These are phyloP conservation scores for Hyperoplus immaculatus DNA, from an alignment of 2,797 vertebrate species.

Conservation along the genomic window DNA sequence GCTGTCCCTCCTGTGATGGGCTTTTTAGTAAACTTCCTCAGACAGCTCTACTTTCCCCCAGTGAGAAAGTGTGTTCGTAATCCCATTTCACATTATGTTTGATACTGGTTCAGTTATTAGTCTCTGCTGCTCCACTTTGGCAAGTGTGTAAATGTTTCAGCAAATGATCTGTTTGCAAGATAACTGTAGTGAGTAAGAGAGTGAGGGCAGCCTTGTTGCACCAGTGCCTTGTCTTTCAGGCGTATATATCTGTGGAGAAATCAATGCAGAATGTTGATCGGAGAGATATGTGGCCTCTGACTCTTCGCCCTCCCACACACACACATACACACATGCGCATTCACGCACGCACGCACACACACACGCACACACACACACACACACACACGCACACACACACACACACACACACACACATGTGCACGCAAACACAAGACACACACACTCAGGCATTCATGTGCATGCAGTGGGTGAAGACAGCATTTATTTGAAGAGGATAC, in stretches of 20 bases:
- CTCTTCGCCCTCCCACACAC: slow-evolving; percentile 75
- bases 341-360: slow-evolving; percentile 31
- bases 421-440: slow-evolving; percentile 1
- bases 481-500: slow-evolving; percentile 77
- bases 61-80: slow-evolving; percentile 54
- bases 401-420: slow-evolving; percentile 33
- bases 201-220: slow-evolving; percentile 71
- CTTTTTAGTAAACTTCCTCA: slow-evolving; percentile 50
- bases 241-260: slow-evolving; percentile 77
- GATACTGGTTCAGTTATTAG: slow-evolving; percentile 59
- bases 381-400: slow-evolving; percentile 68
- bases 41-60: slow-evolving; percentile 16
- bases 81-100: slow-evolving; percentile 54
- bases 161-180: slow-evolving; percentile 55
- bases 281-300: slow-evolving; percentile 79
- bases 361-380: slow-evolving; percentile 7
- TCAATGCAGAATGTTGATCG: slow-evolving; percentile 81
- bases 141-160: slow-evolving; percentile 59
- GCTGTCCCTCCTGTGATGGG: slow-evolving; percentile 39
- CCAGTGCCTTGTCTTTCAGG: slow-evolving; percentile 71
- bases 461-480: slow-evolving; percentile 63
- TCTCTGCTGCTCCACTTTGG: slow-evolving; percentile 52
- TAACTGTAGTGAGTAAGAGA: slow-evolving; percentile 69
- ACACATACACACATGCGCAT: slow-evolving; percentile 37
- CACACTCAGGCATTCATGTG: slow-evolving; percentile 41